Percentiles rank a stretch among this genome's conserved stretches.
phyloP scores from a whole-genome alignment of 2,797 vertebrate genomes.

The Sphaeramia orbicularis region DNA sequence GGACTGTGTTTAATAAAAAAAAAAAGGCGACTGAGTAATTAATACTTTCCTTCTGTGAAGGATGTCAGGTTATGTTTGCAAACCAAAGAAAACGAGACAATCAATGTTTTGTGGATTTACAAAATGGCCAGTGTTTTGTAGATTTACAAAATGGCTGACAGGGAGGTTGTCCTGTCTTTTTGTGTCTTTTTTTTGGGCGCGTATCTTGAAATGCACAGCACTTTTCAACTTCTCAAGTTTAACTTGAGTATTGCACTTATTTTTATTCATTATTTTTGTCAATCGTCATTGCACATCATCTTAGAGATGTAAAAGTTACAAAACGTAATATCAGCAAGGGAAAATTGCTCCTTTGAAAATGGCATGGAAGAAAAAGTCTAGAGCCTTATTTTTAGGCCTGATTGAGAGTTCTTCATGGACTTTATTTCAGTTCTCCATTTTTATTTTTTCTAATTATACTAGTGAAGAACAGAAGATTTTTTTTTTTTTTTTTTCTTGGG shows the following conservation, averaged over 20 bases:
- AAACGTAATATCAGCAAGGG: too few relatives aligned
- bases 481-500: constrained; percentile 14
- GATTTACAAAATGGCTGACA: too few relatives aligned
- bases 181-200: neutral
- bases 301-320: too few relatives aligned
- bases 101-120: neutral
- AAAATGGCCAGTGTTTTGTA: too few relatives aligned
- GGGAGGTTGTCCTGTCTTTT: neutral
- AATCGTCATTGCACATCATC: too few relatives aligned
- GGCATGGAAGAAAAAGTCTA: too few relatives aligned
- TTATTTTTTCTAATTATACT: constrained; percentile 5
- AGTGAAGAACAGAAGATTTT: constrained; percentile 49
- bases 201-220: neutral
- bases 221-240: neutral
- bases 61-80: neutral
- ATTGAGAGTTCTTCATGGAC: neutral
- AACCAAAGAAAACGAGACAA: constrained; percentile 27
- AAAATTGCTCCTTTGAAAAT: too few relatives aligned
- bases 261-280: neutral
- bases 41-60: neutral
- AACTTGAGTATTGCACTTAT: neutral
- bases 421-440: neutral
- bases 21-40: too few relatives aligned
- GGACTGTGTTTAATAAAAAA: too few relatives aligned
- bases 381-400: too few relatives aligned